Evolutionary conservation across 2,113 vertebrate genomes (phyloP).

Genomic region (Sclerurus mexicanus): DNA sequence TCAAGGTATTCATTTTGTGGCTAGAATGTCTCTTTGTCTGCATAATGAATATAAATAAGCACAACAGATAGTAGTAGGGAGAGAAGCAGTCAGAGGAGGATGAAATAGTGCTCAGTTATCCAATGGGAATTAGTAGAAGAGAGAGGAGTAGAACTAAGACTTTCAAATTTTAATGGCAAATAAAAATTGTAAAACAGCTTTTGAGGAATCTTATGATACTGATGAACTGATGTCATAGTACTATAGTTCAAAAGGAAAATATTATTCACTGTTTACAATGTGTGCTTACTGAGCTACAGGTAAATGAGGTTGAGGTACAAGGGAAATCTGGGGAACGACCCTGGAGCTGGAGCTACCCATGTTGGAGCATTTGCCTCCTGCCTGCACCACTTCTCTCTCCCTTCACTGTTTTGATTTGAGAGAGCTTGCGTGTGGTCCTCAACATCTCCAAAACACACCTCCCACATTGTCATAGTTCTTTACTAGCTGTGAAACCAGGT

Average conservation of each 20-base stretch:
- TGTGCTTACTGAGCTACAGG: neutral
- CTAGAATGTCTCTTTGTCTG: neutral
- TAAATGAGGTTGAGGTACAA: neutral
- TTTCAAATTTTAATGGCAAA: neutral
- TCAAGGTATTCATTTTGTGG: neutral
- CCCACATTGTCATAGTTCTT: neutral
- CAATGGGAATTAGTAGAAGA: neutral
- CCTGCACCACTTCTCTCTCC: neutral
- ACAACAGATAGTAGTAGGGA: neutral
- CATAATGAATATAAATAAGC: neutral
- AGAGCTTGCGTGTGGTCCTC: fast-evolving
- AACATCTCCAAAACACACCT: neutral
- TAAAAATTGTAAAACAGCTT: neutral
- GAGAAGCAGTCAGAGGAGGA: neutral
- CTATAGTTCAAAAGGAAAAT: neutral
- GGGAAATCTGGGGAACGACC: neutral
- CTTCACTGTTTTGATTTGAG: neutral
- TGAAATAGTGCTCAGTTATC: neutral
- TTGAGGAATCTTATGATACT: neutral
- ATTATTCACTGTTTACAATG: neutral
- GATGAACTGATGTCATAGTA: neutral
- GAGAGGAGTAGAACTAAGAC: neutral
- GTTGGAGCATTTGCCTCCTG: neutral
- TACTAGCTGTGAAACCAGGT: neutral
- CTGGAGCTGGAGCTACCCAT: neutral